These are phyloP conservation scores for Colostygia pectinataria DNA, from an alignment of 2,888 invertebrate genomes.

Conservation along the genomic window DNA sequence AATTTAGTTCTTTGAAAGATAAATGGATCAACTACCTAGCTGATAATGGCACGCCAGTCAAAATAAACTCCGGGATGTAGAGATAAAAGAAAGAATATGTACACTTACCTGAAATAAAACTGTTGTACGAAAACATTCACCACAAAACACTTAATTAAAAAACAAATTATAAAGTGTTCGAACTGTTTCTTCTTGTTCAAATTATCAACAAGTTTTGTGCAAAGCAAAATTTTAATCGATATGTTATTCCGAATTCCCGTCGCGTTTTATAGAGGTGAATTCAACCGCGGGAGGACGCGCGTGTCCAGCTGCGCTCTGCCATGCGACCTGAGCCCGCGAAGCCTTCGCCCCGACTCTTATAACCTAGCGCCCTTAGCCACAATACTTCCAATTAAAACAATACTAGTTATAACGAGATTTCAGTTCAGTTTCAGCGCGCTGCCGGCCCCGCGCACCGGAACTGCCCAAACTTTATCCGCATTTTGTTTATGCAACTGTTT, in stretches of 20 bases:
- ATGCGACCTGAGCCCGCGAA: slow-evolving; percentile 50
- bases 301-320: slow-evolving; percentile 44
- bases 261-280: not conserved
- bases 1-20: too few relatives aligned
- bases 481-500: slow-evolving; percentile 44
- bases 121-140: slow-evolving; percentile 3
- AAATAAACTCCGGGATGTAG: slow-evolving; percentile 4
- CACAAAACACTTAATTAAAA: slow-evolving; percentile 12
- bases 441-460: slow-evolving; percentile 19
- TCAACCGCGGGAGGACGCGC: slow-evolving; percentile 39
- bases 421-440: slow-evolving; percentile 61
- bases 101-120: slow-evolving; percentile 5
- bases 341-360: slow-evolving; percentile 60
- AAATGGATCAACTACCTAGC: too few relatives aligned
- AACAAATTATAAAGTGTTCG: too few relatives aligned
- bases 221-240: too few relatives aligned
- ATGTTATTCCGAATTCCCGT: not conserved
- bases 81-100: slow-evolving; percentile 1
- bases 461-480: slow-evolving; percentile 15
- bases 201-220: too few relatives aligned
- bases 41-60: slow-evolving; percentile 4
- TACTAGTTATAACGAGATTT: slow-evolving; percentile 75
- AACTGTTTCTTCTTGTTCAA: not conserved
- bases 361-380: slow-evolving; percentile 60
- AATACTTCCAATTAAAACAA: slow-evolving; percentile 68